Evolutionary conservation across 2,888 invertebrate species (phyloP), one percentile per base, ranked within the genome.

Genomic region (Clusia tigrina): DNA sequence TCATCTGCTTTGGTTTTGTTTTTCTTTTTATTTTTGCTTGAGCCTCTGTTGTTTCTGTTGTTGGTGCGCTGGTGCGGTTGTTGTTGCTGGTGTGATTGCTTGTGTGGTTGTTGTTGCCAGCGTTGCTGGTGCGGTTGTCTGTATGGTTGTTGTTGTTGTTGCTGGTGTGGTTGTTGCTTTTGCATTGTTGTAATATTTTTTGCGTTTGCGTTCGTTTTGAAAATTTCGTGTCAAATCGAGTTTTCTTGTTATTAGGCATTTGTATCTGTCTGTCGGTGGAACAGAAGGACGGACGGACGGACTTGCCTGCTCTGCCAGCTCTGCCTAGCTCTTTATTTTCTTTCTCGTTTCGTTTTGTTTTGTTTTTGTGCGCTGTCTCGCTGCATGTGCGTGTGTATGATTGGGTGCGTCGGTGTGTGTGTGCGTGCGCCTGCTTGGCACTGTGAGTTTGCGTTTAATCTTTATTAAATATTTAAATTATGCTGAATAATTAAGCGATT

Each of bases 81-180:
- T 32, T 12, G 32, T 32, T 12, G 32, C 32, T 32, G 32, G 32
- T n/a, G n/a, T n/a, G n/a, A n/a, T n/a, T n/a, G n/a, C n/a, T n/a
- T n/a, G n/a, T n/a, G n/a, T 32, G 32, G 32, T 32, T 32, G 32
- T 32, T 32, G 12, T 32, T 32, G 32, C 32, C 12, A 12, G 6
- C 12, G 32, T 12, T 32, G 32, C 32, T 32, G 32, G 6, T 32
- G 32, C 32, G 6, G 32, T 6, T 9, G 32, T 12, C 6, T 32
- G 32, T 32, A 42, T n/a, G 15, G 42, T n/a, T n/a, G 42, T 17
- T n/a, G n/a, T 6, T 42, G 42, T 17, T n/a, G 3, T 42, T 58
- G 42, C 54, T 25, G 53, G 59, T 26, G 54, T 58, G 38, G 58
- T 38, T 25, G 42, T 64, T 59, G 63, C 64, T 60, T 58, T 60